Conservation (phyloP, 2,113 vertebrate species). For the Machaerirhynchus nigripectus region DNA sequence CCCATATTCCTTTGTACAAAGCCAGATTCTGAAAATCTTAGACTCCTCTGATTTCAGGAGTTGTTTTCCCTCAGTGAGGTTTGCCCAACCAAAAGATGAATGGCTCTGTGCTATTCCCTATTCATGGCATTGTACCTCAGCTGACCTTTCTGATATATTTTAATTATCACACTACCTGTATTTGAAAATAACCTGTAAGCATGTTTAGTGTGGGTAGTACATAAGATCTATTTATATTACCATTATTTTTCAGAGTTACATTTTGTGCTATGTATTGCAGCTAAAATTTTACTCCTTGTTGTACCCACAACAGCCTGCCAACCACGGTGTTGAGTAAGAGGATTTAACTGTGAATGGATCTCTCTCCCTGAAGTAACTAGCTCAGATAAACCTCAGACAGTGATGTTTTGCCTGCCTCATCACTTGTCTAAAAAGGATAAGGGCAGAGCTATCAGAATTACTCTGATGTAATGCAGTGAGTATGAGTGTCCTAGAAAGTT, state of each 20-base stretch:
- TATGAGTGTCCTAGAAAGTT: conserved; percentile 32
- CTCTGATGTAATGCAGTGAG: conserved; percentile 3
- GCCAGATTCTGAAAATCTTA: neutral
- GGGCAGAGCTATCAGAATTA: conserved; percentile 12
- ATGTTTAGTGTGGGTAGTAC: neutral
- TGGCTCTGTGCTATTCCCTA: neutral
- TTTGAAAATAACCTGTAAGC: neutral
- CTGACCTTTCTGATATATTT: neutral
- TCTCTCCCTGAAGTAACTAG: neutral
- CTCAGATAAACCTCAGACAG: neutral
- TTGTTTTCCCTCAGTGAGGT: neutral
- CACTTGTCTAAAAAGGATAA: neutral
- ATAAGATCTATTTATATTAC: neutral
- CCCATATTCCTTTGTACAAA: neutral
- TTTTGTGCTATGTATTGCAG: neutral
- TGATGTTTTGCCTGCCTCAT: neutral
- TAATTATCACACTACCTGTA: neutral
- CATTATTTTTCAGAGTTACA: neutral
- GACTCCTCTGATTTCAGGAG: neutral
- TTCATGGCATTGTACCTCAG: neutral
- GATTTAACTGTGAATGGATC: neutral
- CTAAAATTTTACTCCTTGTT: neutral
- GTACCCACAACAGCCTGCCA: neutral
- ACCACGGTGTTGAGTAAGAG: neutral
- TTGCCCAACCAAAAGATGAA: neutral